Conservation (phyloP, 2,113 vertebrate species). For the Gorsachius goisagi region DNA sequence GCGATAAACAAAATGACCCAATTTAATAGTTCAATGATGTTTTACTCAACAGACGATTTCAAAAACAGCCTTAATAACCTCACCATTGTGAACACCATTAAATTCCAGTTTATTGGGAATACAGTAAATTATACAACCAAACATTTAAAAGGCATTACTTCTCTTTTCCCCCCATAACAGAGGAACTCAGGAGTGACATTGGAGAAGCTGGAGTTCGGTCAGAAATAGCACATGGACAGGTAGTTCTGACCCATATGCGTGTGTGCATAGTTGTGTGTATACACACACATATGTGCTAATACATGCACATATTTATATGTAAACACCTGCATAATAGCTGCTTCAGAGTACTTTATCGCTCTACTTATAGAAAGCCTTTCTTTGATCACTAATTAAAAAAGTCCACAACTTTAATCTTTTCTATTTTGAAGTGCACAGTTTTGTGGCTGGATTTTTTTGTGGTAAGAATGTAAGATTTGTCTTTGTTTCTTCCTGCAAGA, state of each 20-base stretch:
- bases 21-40: not conserved
- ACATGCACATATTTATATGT: not conserved
- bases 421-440: not conserved
- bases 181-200: not conserved
- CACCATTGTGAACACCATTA: not conserved
- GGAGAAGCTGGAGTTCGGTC: not conserved
- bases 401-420: not conserved
- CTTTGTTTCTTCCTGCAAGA: not conserved
- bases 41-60: not conserved
- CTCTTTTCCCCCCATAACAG: not conserved
- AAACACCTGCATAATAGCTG: not conserved
- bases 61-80: slow-evolving; percentile 1
- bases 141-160: not conserved
- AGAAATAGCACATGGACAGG: not conserved
- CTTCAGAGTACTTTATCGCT: not conserved
- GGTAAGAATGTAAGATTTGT: not conserved
- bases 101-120: slow-evolving; percentile 24
- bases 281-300: not conserved
- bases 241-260: not conserved
- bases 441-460: not conserved
- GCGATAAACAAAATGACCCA: not conserved
- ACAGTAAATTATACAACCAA: slow-evolving; percentile 3
- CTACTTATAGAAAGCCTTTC: not conserved
- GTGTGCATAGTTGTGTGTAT: not conserved
- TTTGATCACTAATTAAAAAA: not conserved